phyloP scores from a whole-genome alignment of 2,113 vertebrate genomes.

The Chamaea fasciata region DNA sequence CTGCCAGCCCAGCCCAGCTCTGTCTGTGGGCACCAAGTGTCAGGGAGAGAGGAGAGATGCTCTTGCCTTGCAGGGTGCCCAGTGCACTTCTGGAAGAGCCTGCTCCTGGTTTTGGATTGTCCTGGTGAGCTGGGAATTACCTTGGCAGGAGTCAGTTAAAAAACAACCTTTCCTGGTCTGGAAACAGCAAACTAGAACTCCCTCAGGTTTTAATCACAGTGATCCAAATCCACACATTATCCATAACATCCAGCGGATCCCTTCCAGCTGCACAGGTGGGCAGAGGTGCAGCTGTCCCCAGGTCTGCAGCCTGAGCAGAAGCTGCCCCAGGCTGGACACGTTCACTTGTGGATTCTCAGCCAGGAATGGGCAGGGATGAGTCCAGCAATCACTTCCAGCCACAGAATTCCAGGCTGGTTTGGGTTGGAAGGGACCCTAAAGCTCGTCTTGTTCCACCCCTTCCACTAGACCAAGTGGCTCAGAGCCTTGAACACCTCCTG shows the following conservation, averaged over 20 bases:
- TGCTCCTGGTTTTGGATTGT: background rate
- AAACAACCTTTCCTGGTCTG: background rate
- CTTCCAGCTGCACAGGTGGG: background rate
- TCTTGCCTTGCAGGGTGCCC: background rate
- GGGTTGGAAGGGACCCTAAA: background rate
- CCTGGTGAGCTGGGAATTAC: background rate
- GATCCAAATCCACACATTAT: background rate
- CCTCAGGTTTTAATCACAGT: background rate
- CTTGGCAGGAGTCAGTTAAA: background rate
- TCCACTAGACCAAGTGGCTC: background rate
- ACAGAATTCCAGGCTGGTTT: background rate
- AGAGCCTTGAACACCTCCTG: background rate
- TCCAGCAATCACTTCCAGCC: background rate
- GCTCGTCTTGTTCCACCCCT: background rate
- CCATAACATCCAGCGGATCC: background rate
- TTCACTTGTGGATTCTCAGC: background rate
- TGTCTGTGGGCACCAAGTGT: background rate
- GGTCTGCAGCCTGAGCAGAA: background rate
- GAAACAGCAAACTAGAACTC: background rate
- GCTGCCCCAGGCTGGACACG: rapidly evolving
- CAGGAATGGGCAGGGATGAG: background rate
- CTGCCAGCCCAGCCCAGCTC: background rate
- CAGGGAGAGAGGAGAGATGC: background rate
- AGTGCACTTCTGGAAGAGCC: background rate
- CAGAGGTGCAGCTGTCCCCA: background rate